Evolutionary conservation across 2,797 vertebrate species (phyloP), one percentile per base, ranked within the genome.

Genomic region (Cephalopachus bancanus): DNA sequence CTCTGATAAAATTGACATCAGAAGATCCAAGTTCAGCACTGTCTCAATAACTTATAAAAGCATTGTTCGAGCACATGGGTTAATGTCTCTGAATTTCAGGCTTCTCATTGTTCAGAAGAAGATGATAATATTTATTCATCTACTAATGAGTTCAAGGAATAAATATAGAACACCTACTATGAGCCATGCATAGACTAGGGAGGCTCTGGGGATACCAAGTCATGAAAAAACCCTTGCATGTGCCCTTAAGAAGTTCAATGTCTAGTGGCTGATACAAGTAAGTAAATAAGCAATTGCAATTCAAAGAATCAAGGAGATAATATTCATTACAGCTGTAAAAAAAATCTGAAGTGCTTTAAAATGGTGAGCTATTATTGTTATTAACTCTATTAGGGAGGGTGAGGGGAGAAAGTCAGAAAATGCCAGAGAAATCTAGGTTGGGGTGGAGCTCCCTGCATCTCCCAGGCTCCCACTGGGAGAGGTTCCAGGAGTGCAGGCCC

Each of bases 311-410:
- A 64, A 91, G 80, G 72, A 84, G 84, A 88, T 88, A 53, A 91
- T 78, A 90, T 91, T 97, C 93, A 93, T 95, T 85, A 90, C 72
- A 51, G 81, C 81, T 92, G 95, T 91, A 7, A 53, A 90, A 37
- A 44, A 96, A 86, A 78, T 67, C 80, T 92, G 76, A 96, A 97
- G 97, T 96, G 92, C 94, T 94, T 95, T 87, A 22, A 96, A 96
- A 96, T 80, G 90, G 67, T 90, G 92, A 88, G 96, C 87, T 88
- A 88, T 96, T 97, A 94, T 94, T 97, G 90, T 95, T 97, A 94
- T 97, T 97, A 94, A 97, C 85, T 94, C 83, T 95, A 74, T 87
- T 95, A 83, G 60, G 81, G n/a, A 75, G 76, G 33, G 20, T 86
- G 49, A 85, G 76, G 59, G 69, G 67, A 33, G 53, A 72, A 79